These are phyloP conservation scores for Promerops cafer DNA, from an alignment of 2,113 vertebrate species.

Conservation along the genomic window DNA sequence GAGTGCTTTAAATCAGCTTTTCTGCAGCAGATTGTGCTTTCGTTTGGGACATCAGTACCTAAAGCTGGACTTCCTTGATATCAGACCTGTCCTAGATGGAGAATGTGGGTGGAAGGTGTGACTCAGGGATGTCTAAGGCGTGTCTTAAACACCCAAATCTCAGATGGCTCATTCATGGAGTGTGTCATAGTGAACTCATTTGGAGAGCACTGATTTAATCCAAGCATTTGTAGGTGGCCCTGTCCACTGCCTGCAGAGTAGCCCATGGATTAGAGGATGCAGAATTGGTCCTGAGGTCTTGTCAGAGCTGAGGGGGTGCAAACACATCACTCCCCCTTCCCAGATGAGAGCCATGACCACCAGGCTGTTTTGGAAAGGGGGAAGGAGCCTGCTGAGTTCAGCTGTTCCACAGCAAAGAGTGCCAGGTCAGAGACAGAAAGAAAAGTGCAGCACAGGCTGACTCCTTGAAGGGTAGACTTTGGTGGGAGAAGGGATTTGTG, in stretches of 20 bases:
- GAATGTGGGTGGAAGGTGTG: background rate
- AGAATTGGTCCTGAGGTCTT: background rate
- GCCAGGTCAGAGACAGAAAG: background rate
- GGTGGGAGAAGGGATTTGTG: background rate
- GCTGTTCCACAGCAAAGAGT: background rate
- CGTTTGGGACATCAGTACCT: background rate
- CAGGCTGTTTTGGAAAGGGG: background rate
- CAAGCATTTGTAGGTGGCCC: background rate
- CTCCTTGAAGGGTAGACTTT: background rate
- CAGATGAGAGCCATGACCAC: background rate
- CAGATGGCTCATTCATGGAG: background rate
- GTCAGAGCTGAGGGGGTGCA: background rate
- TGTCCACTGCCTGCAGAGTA: background rate
- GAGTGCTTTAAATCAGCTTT: background rate
- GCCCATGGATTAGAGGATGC: background rate
- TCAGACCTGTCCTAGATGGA: background rate
- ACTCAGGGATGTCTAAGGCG: background rate
- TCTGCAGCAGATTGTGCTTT: background rate
- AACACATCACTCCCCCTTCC: background rate
- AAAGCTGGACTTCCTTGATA: background rate
- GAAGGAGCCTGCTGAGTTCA: constrained; percentile 32
- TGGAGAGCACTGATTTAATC: background rate
- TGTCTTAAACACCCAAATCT: background rate
- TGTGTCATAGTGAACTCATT: background rate
- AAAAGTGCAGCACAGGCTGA: background rate